Evolutionary conservation across 2,888 invertebrate species (phyloP), one percentile per base, ranked within the genome.

Genomic region (Pyrochroa serraticornis): DNA sequence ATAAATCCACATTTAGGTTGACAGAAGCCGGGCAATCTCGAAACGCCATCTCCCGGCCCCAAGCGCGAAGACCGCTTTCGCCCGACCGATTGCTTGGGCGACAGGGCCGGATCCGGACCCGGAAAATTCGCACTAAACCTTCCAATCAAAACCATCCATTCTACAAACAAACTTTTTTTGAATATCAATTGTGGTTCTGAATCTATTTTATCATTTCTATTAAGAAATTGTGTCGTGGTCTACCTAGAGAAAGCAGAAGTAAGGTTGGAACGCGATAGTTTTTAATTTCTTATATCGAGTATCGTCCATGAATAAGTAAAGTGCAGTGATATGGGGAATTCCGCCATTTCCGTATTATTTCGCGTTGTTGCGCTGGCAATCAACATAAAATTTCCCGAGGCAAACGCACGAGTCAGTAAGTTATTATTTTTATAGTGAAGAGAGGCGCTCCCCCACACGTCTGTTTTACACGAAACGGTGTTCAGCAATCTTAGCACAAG

Each of bases 1-100:
- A 81, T 81, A 81, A 81, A 81, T 81, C 80, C 80, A 78, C 79
- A 79, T 81, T 81, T 80, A 75, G 77, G 76, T 78, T 79, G 81
- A 80, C 81, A 80, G 80, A 75, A 74, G 74, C 74, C 67, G 73
- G 71, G 76, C 75, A 75, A 75, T 75, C 75, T 74, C 69, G 71
- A 63, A 67, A 63, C 70, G 68, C 68, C 71, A 71, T 65, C 66
- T 64, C 45, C 43, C 34, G 41, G 39, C 43, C 44, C 44, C 36
- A n/a, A 35, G 10, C 36, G 10, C 36, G 36, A 30, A 41, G 41
- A 45, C 51, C 37, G 33, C 36, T 57, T n/a, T 22, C 22, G 22
- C 22, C 22, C 22, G 22, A 22, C 51, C 51, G 42, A 51, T 51
- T 57, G 50, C 49, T 44, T 5, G 22, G 22, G 22, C 22, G 22